phyloP scores from a whole-genome alignment of 2,113 vertebrate species.

The Larimichthys polyactis region DNA sequence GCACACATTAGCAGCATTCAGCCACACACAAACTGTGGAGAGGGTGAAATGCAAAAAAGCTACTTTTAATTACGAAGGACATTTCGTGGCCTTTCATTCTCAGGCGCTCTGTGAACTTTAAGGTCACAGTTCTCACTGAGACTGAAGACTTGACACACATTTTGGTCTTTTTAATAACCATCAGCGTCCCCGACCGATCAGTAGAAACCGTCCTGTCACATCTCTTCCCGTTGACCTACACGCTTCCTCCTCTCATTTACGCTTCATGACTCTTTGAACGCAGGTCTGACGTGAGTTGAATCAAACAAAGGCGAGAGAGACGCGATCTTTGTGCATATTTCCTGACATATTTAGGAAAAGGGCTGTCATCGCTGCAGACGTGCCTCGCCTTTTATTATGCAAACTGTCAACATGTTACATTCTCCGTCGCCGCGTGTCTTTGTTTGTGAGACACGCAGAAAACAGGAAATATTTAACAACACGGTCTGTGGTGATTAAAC shows the following conservation, averaged over 20 bases:
- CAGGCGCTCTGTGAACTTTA: slow-evolving; percentile 11
- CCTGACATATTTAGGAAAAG: slow-evolving; percentile 40
- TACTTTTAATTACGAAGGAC: neutral
- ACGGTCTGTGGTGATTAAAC: neutral
- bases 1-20: neutral
- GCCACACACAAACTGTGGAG: neutral
- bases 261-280: neutral
- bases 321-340: neutral
- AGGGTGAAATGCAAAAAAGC: neutral
- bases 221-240: neutral
- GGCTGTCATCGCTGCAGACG: slow-evolving; percentile 31
- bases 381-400: slow-evolving; percentile 25
- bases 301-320: neutral
- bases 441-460: slow-evolving; percentile 17
- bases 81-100: neutral
- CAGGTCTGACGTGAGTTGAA: neutral
- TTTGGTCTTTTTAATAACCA: neutral
- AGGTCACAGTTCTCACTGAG: neutral
- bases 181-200: neutral
- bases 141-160: neutral
- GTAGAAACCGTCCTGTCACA: neutral
- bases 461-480: neutral
- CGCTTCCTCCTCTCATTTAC: neutral
- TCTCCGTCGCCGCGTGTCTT: slow-evolving; percentile 11
- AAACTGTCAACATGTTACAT: slow-evolving; percentile 36